Conservation (phyloP, 2,113 vertebrate genomes). For the Brachionichthys hirsutus region DNA sequence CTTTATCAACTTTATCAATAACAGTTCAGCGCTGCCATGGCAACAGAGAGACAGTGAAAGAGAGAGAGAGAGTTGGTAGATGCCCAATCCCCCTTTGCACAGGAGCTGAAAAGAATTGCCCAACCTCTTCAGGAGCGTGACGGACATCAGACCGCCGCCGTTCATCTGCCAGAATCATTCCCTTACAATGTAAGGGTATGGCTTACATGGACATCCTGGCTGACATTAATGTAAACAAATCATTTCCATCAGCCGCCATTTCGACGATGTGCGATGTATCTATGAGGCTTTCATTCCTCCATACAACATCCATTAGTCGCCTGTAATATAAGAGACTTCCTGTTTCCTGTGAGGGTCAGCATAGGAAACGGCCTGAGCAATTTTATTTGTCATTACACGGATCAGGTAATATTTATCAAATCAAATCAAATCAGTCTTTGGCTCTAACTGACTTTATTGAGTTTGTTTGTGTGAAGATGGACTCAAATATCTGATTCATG, state of each 20-base stretch:
- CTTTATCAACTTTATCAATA: conserved; percentile 73
- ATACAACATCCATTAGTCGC: neutral
- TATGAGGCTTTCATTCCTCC: too few species aligned
- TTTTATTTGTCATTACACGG: neutral
- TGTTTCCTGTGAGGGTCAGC: neutral
- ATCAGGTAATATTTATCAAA: too few species aligned
- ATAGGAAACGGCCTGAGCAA: too few species aligned
- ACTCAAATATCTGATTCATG: too few species aligned
- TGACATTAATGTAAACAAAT: too few species aligned
- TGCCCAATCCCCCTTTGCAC: conserved; percentile 18
- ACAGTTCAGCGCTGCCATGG: conserved; percentile 50
- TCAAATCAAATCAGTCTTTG: too few species aligned
- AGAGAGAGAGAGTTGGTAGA: neutral
- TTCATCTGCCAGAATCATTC: conserved; percentile 5
- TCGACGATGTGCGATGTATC: too few species aligned
- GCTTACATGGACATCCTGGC: too few species aligned
- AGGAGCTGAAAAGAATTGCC: conserved; percentile 41
- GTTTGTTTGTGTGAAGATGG: too few species aligned
- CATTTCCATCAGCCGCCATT: too few species aligned
- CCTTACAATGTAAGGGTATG: too few species aligned
- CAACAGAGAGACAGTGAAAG: conserved; percentile 8
- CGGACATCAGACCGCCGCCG: conserved; percentile 7
- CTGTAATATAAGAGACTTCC: neutral
- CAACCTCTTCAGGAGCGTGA: conserved; percentile 16
- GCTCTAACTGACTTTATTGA: too few species aligned